phyloP scores from a whole-genome alignment of 1,140 invertebrate species.

The Macrosteles quadrilineatus region DNA sequence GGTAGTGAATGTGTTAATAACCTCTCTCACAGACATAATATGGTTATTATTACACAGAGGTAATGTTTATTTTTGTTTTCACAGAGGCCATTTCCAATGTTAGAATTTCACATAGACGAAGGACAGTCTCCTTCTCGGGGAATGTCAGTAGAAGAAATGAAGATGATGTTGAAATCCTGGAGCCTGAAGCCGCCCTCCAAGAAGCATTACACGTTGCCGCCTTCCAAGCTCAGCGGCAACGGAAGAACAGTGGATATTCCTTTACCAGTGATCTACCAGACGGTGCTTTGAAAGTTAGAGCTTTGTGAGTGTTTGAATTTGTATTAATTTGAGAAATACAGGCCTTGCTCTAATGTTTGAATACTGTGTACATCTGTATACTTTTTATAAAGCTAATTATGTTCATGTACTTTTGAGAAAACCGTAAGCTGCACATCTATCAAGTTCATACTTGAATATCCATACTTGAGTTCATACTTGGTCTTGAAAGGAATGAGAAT shows the following conservation, averaged over 20 bases:
- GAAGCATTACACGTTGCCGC: neutral
- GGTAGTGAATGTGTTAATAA: too few relatives aligned
- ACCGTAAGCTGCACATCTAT: too few relatives aligned
- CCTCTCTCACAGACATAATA: too few relatives aligned
- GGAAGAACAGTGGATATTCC: conserved; percentile 1
- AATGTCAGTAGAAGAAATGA: neutral
- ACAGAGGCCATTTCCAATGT: neutral
- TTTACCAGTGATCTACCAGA: conserved; percentile 9
- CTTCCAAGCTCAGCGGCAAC: neutral
- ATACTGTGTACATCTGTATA: too few relatives aligned
- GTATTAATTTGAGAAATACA: too few relatives aligned
- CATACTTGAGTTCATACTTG: too few relatives aligned
- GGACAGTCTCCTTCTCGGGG: conserved; percentile 9
- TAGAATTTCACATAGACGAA: neutral
- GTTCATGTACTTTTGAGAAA: too few relatives aligned
- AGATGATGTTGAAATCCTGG: neutral
- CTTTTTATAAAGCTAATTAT: too few relatives aligned
- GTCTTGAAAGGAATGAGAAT: too few relatives aligned
- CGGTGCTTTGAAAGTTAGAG: conserved; percentile 4
- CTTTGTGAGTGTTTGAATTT: conserved; percentile 8
- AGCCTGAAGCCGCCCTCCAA: neutral
- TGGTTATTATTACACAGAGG: too few relatives aligned
- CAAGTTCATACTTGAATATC: too few relatives aligned
- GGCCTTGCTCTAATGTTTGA: too few relatives aligned
- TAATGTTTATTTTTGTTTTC: neutral